Conservation (phyloP, 2,888 invertebrate species). For the Cyclophora albipunctata region DNA sequence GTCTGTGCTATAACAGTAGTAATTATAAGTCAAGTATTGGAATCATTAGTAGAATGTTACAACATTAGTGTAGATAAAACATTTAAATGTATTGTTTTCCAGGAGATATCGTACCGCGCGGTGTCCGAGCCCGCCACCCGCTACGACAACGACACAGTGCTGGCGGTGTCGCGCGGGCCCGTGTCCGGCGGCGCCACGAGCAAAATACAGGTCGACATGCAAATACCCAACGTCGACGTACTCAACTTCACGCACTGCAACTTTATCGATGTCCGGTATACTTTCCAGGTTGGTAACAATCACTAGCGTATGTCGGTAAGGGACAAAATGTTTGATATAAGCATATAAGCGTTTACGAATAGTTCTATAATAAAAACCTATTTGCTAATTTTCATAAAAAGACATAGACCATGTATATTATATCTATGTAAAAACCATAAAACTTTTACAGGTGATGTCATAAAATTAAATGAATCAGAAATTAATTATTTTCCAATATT, state of each 20-base stretch:
- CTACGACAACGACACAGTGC: slow-evolving; percentile 27
- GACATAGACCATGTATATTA: too few species aligned
- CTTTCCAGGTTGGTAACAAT: slow-evolving; percentile 54
- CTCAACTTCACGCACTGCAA: slow-evolving; percentile 80
- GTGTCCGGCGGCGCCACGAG: slow-evolving; percentile 74
- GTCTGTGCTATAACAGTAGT: too few species aligned
- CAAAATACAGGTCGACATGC: slow-evolving; percentile 78
- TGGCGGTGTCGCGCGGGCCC: slow-evolving; percentile 66
- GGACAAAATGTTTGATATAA: not conserved
- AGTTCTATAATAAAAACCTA: not conserved
- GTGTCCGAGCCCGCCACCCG: slow-evolving; percentile 28
- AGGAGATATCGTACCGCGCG: slow-evolving; percentile 42
- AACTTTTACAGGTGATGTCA: too few species aligned
- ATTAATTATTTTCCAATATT: too few species aligned
- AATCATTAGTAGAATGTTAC: too few species aligned
- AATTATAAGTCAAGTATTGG: too few species aligned
- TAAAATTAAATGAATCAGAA: too few species aligned
- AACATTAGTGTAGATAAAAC: too few species aligned
- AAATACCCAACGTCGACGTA: slow-evolving; percentile 80
- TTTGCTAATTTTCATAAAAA: too few species aligned
- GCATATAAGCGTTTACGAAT: not conserved
- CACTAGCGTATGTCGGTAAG: too few species aligned
- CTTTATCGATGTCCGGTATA: slow-evolving; percentile 80
- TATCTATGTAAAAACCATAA: too few species aligned
- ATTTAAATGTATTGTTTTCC: slow-evolving; percentile 30